Base-by-base conservation (phyloP, 2,888 invertebrate species). In the Stictocephala bisonia region DNA sequence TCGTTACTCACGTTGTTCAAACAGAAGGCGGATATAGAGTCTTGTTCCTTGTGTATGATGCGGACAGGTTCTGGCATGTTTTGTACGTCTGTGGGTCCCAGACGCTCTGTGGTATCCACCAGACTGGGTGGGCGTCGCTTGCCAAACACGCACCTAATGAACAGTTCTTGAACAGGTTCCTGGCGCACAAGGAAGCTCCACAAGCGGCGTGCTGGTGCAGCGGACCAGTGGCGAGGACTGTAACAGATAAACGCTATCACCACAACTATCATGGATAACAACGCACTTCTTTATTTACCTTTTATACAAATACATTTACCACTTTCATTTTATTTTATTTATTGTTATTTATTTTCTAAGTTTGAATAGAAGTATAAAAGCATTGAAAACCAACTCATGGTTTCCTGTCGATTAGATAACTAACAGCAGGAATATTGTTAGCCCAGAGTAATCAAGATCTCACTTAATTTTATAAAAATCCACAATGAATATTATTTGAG, bases 21-120 rank as follows among this genome's bases (percentile, higher is more conserved):
- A 82, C 98, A 97, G 87, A 99, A 99, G 31, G 99, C 95, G 69
- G 96, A 92, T 79, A 99, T 97, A 72, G 97, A 95, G 84, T 99
- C 99, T 85, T 97, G 97, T 83, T 99, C 99, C 85, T 99, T 98
- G 85, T 99, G 99, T 79, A 99, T 96, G 80, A 99, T 96, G 79
- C 97, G 90, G 74, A 97, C 95, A 9, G 96, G 95, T 82, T 95
- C 95, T 73, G 90, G 88, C 73, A 89, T 83, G 74, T 84, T 76
- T 4, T 71, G 60, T 15, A 20, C 20, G 35, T 29, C 44, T 60
- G 35, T 7, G 22, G n/a, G 20, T n/a, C 26, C 35, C 13, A 11
- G 3, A 13, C 35, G 51, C 20, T 68, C 66, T n/a, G 18, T 53
- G 20, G 40, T 40, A 13, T 35, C 53, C 50, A 31, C n/a, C 9